A percentile compares a stretch with the other conserved stretches of the same genome.
Conservation (phyloP, 2,113 vertebrate genomes). For the Myrmecobius fasciatus region DNA sequence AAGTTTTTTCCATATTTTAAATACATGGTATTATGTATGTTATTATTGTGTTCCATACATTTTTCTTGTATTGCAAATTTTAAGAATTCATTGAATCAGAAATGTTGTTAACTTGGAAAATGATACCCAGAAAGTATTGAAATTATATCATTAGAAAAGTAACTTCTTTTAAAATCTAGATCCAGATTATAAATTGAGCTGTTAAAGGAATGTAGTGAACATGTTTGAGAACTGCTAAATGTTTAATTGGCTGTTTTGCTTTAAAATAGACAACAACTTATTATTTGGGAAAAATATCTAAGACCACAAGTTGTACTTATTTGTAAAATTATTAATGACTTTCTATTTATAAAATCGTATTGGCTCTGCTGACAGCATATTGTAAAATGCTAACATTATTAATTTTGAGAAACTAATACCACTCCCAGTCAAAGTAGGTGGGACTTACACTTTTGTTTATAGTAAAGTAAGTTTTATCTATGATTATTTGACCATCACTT, state of each 20-base stretch:
- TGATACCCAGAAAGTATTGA: background rate
- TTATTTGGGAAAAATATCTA: background rate
- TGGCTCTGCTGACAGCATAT: background rate
- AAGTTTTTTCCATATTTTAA: background rate
- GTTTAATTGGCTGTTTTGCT: background rate
- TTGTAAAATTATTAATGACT: background rate
- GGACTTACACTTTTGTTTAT: background rate
- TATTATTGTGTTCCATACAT: too few relatives aligned
- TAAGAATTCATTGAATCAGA: background rate
- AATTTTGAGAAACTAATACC: background rate
- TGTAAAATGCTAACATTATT: too few relatives aligned
- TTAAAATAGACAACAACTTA: background rate
- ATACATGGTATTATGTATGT: background rate
- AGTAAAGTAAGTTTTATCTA: background rate
- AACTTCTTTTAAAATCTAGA: background rate
- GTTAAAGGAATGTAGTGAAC: background rate
- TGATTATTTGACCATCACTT: background rate
- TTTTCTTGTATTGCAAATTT: background rate
- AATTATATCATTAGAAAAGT: background rate
- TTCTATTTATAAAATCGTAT: background rate
- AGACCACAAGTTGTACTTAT: background rate
- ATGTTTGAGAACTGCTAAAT: background rate
- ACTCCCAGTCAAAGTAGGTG: background rate
- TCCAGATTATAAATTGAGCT: background rate
- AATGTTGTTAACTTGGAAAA: background rate